Conservation (phyloP, 37 sponge, comb jelly and placozoan species). For the Spongilla lacustris region DNA sequence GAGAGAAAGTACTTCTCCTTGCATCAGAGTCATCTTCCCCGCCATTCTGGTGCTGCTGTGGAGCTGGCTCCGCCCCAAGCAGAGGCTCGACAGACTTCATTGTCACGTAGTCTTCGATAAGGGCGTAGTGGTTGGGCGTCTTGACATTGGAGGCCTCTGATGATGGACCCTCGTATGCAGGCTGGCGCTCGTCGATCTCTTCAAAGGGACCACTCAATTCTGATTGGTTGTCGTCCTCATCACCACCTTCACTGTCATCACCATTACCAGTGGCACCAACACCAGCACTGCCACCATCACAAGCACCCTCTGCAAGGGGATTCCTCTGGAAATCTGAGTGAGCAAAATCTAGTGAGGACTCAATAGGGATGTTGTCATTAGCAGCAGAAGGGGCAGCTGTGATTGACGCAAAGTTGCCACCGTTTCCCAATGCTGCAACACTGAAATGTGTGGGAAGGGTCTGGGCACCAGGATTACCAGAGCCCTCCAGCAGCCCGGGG, state of each 20-base stretch:
- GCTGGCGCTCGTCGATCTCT: constrained; percentile 27
- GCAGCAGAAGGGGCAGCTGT: too few relatives aligned
- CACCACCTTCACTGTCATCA: background rate
- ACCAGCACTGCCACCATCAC: background rate
- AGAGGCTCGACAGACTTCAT: background rate
- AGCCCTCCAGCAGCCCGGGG: constrained; percentile 22
- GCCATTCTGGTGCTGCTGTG: background rate
- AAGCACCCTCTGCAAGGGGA: too few relatives aligned
- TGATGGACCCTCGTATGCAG: background rate
- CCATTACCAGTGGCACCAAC: background rate
- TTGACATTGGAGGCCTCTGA: background rate
- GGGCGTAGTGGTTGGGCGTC: background rate
- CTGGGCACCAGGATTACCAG: background rate
- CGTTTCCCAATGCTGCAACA: background rate
- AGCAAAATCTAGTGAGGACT: constrained; percentile 45
- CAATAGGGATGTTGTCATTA: constrained; percentile 8
- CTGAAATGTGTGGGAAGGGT: background rate
- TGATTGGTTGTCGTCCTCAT: constrained; percentile 42
- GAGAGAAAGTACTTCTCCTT: background rate
- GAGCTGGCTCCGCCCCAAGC: background rate
- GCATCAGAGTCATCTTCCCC: background rate
- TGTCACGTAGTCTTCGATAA: background rate
- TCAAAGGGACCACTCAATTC: constrained; percentile 54
- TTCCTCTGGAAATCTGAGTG: background rate
- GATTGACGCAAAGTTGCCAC: too few relatives aligned